Conservation (phyloP, 2,113 vertebrate species). For the Phyllostomus hastatus region DNA sequence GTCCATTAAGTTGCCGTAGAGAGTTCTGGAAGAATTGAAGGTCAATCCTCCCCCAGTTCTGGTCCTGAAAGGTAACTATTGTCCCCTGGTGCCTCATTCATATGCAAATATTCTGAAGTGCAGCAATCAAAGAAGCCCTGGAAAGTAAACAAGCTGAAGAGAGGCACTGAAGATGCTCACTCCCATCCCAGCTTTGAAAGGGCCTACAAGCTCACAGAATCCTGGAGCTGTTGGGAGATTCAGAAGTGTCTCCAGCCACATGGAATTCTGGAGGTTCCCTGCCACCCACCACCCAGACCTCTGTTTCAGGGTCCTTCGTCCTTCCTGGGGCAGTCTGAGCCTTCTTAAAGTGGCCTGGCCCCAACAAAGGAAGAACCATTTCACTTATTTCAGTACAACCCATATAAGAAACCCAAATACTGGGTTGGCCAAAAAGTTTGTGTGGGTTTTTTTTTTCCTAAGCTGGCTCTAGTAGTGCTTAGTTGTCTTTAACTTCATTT, state of each 20-base stretch:
- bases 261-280: not conserved
- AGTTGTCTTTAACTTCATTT: too few relatives aligned
- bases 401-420: too few relatives aligned
- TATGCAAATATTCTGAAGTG: not conserved
- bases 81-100: not conserved
- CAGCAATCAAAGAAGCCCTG: not conserved
- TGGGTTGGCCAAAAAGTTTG: too few relatives aligned
- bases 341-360: not conserved
- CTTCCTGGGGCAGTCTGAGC: not conserved
- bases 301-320: not conserved
- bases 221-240: not conserved
- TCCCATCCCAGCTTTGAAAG: not conserved
- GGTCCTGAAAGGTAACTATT: not conserved
- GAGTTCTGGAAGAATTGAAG: not conserved
- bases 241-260: fast-evolving
- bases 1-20: not conserved
- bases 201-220: not conserved
- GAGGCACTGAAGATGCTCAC: not conserved
- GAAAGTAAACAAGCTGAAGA: not conserved
- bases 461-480: too few relatives aligned
- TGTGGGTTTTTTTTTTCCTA: too few relatives aligned
- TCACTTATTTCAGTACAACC: not conserved
- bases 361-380: not conserved
- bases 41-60: not conserved
- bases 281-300: not conserved